Evolutionary conservation across 2,113 vertebrate species (phyloP), one percentile per base, ranked within the genome.

Genomic region (Micronycteris hirsuta): DNA sequence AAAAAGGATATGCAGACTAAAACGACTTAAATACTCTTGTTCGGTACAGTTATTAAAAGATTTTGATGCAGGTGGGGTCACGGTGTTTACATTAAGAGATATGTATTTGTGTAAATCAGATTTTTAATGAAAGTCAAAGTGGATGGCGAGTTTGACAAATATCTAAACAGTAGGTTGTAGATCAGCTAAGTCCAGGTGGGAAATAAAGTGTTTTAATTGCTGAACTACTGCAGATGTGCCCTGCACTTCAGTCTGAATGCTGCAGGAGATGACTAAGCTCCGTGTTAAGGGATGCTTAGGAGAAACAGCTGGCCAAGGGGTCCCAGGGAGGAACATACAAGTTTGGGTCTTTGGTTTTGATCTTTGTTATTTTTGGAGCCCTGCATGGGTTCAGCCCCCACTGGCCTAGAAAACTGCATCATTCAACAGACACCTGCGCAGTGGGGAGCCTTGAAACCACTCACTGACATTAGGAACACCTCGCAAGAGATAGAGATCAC

Each of bases 201-300:
- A 97, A 98, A 92, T 83, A 94, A 97, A 95, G 95, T 74, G 5
- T 82, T 65, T 96, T 52, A 97, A 92, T 89, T 95, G 87, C 84
- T 86, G 92, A 94, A 89, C 76, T 80, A 93, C 86, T 97, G 95
- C 88, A 97, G 95, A 97, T 96, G 54, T 93, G 82, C 81, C 61
- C 95, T 96, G 43, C 90, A 36, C 91, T 97, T 95, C 96, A 93
- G 95, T 85, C 95, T 92, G 80, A 96, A 91, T 97, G 96, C 97
- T 96, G 96, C 76, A 96, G 86, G 92, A 86, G 95, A 81, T 96
- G 96, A 96, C 92, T 85, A 97, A 97, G 81, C 86, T 94, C 45
- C 78, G 12, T 96, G 76, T 96, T 98, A 91, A 97, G 10, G 73
- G 56, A 95, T 97, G 83, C 91, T 49, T 96, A 83, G 96, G 81